phyloP scores from a whole-genome alignment of 2,797 vertebrate species.

The Acanthis flammea region DNA sequence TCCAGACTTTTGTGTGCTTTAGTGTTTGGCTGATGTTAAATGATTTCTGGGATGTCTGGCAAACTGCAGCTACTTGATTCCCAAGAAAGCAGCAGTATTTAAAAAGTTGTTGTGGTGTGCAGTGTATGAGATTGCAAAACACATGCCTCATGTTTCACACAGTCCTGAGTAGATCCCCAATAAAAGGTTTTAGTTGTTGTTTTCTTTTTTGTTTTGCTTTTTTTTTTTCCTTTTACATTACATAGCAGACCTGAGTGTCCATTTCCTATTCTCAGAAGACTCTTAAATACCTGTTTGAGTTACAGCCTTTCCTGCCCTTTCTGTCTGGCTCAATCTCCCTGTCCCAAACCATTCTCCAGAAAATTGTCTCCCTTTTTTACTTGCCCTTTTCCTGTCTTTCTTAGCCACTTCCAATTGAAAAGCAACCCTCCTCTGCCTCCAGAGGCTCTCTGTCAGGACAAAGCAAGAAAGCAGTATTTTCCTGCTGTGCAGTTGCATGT shows the following conservation, averaged over 20 bases:
- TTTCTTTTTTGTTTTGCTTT: neutral
- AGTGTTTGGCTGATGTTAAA: neutral
- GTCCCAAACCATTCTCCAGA: neutral
- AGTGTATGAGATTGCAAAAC: neutral
- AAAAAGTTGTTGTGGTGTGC: neutral
- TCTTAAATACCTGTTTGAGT: neutral
- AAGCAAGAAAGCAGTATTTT: neutral
- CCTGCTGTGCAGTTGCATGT: rapidly evolving
- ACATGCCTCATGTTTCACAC: rapidly evolving
- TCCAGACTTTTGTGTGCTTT: neutral
- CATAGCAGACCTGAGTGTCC: neutral
- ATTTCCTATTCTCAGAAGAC: neutral
- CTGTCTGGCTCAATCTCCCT: neutral
- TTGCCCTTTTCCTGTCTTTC: neutral
- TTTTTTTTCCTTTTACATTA: neutral
- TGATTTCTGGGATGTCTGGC: neutral
- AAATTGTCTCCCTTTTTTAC: neutral
- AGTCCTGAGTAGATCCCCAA: neutral
- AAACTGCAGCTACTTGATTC: neutral
- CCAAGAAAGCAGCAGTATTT: neutral
- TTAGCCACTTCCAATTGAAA: neutral
- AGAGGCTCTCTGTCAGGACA: neutral
- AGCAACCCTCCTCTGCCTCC: neutral
- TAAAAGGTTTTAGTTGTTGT: neutral
- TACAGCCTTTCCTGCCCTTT: neutral